Evolutionary conservation across 23 tunicate species (phyloP).

Genomic region (Diplosoma virens): DNA sequence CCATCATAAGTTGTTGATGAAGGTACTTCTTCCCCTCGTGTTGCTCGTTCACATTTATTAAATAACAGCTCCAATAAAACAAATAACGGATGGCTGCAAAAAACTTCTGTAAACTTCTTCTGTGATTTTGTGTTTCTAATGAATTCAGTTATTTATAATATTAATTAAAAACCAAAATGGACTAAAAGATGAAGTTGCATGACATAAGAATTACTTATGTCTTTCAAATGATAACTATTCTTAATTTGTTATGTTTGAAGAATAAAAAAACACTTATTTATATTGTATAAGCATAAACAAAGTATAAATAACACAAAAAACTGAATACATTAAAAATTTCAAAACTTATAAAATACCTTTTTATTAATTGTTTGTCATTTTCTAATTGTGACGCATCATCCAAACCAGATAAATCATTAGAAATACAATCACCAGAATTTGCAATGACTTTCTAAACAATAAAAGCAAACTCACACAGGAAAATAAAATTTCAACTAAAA

Average conservation of each 20-base stretch:
- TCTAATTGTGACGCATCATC: slow-evolving; percentile 81
- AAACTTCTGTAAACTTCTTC: too few relatives aligned
- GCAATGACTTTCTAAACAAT: slow-evolving; percentile 23
- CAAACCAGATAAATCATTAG: slow-evolving; percentile 4
- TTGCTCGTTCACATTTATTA: slow-evolving; percentile 97
- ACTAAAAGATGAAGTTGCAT: too few relatives aligned
- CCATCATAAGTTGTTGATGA: slow-evolving; percentile 75
- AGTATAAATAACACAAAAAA: not conserved
- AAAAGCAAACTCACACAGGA: not conserved
- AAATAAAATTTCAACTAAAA: too few relatives aligned
- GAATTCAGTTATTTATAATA: too few relatives aligned
- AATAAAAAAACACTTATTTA: not conserved
- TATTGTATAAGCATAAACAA: not conserved
- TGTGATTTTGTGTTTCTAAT: too few relatives aligned
- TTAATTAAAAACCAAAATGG: too few relatives aligned
- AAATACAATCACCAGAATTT: slow-evolving; percentile 20
- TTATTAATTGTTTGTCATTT: slow-evolving; percentile 80
- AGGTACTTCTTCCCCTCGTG: slow-evolving; percentile 81
- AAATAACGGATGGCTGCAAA: slow-evolving; percentile 90
- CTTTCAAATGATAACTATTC: not conserved
- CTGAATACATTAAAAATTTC: too few relatives aligned
- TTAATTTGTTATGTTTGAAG: not conserved
- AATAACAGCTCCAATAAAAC: slow-evolving; percentile 85
- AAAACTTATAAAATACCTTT: slow-evolving; percentile 65
- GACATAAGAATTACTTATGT: too few relatives aligned